These are phyloP conservation scores for Phlogophora meticulosa DNA, from an alignment of 2,888 invertebrate species.

Conservation along the genomic window DNA sequence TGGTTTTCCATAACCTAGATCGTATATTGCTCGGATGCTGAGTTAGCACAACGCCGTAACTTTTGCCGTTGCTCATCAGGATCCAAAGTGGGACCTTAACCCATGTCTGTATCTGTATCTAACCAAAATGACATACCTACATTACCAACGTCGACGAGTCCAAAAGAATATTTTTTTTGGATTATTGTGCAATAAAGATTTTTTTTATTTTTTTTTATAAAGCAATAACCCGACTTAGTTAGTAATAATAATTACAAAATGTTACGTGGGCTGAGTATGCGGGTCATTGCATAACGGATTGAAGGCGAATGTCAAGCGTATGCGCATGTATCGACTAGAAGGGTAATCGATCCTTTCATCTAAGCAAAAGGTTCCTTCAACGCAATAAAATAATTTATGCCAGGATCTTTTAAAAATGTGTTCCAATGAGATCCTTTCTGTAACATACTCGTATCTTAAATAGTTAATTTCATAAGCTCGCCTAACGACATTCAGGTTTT, in stretches of 20 bases:
- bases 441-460: too few relatives aligned
- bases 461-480: neutral
- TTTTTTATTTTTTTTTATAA: too few relatives aligned
- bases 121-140: too few relatives aligned
- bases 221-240: neutral
- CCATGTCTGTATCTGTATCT: too few relatives aligned
- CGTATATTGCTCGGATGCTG: too few relatives aligned
- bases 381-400: neutral
- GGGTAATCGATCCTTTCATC: neutral
- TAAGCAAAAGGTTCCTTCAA: neutral
- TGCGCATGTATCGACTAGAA: neutral
- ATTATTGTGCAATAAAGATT: too few relatives aligned
- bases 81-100: too few relatives aligned
- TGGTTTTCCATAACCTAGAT: too few relatives aligned
- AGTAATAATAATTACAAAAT: neutral
- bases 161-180: too few relatives aligned
- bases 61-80: too few relatives aligned
- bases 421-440: neutral
- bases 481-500: neutral
- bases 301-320: conserved; percentile 11
- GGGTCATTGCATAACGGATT: neutral
- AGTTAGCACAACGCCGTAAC: too few relatives aligned
- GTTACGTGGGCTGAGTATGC: neutral
- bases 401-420: neutral
- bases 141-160: too few relatives aligned